Evolutionary conservation across 2,888 invertebrate species (phyloP).

Genomic region (Mythimna impura): DNA sequence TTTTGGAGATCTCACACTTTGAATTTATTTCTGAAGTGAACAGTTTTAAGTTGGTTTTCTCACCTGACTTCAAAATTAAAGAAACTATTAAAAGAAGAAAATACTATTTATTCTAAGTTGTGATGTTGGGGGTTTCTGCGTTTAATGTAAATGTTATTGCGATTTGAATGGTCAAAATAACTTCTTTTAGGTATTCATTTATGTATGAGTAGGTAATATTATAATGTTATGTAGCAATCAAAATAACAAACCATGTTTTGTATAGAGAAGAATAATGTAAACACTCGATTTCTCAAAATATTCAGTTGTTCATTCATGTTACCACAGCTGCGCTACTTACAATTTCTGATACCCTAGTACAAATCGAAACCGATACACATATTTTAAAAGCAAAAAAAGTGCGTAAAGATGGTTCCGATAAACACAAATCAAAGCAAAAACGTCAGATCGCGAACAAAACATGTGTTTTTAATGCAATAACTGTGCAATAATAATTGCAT

Average conservation of each 20-base stretch:
- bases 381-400: slow-evolving; percentile 32
- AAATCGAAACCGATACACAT: slow-evolving; percentile 11
- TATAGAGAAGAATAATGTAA: background rate
- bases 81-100: background rate
- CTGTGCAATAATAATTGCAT: slow-evolving; percentile 38
- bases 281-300: background rate
- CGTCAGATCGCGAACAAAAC: slow-evolving; percentile 22
- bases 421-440: background rate
- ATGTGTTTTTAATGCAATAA: slow-evolving; percentile 31
- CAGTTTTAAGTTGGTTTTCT: background rate
- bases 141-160: background rate
- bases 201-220: background rate
- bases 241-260: background rate
- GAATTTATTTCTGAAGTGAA: background rate
- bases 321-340: background rate
- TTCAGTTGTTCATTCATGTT: background rate
- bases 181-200: background rate
- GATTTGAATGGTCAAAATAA: background rate
- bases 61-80: background rate
- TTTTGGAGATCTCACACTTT: background rate
- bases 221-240: background rate
- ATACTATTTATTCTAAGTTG: background rate
- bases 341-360: slow-evolving; percentile 41
- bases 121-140: background rate
- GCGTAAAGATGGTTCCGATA: slow-evolving; percentile 22